Base-by-base conservation (phyloP, 2,888 invertebrate genomes). In the Eulithis testata region DNA sequence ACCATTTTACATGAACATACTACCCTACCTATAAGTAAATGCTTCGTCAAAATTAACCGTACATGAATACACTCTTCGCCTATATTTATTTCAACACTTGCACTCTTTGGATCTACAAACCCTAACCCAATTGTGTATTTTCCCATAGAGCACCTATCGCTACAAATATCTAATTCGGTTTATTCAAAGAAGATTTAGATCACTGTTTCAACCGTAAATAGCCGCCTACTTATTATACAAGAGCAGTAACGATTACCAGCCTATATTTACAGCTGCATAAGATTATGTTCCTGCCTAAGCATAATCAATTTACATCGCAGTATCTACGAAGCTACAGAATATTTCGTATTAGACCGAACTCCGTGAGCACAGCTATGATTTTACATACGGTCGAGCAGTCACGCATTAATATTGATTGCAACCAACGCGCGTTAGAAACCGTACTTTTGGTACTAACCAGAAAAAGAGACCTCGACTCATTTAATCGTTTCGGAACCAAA, bases 281-380 rank as follows among this genome's bases (percentile, higher is more conserved):
- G 76, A 78, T 79, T 75, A 76, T 70, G 74, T 73, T 73, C 73
- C 77, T 77, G 79, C 77, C 76, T 67, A 64, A 79, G 84, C 80
- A 83, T 85, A 84, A 88, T 85, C 83, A 86, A 85, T 87, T 85
- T 86, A 81, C 79, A 50, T 21, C 21, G 14, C 27, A 75, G 86
- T 40, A 57, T 37, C 37, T 86, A 87, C 84, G 83, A 81, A 82
- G 0, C 31, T 31, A 31, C 83, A 77, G 86, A 84, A 85, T 85
- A 85, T 79, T 83, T 84, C n/a, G 31, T 40, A 8, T 40, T 37
- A 37, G 37, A 40, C 40, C 40, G 40, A 40, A 8, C 40, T 40
- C 40, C 40, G 9, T 40, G 40, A 40, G 40, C 8, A 40, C 40
- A 40, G 40, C 40, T 40, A 40, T 9, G 40, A 11, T 40, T 45